Evolutionary conservation across 2,888 invertebrate genomes (phyloP).

Genomic region (Phortica magna): DNA sequence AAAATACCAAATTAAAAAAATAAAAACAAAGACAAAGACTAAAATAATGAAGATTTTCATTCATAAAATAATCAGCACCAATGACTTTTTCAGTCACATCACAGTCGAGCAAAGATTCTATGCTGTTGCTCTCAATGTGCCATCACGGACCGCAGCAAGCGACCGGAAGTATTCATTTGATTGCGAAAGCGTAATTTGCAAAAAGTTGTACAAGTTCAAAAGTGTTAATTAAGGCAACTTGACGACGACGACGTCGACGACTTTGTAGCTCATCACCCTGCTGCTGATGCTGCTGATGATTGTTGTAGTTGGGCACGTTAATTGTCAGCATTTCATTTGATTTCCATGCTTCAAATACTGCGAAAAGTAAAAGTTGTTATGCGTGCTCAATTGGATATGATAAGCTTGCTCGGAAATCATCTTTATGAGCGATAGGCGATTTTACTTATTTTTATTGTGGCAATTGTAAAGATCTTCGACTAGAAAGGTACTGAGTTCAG

Average conservation of each 20-base stretch:
- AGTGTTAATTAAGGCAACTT: conserved; percentile 68
- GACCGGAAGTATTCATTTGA: conserved; percentile 74
- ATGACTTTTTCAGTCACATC: background rate
- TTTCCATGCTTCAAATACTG: conserved; percentile 2
- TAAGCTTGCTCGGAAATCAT: background rate
- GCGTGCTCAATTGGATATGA: background rate
- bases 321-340: conserved; percentile 14
- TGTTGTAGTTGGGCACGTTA: background rate
- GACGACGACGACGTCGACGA: background rate
- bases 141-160: conserved; percentile 25
- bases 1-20: background rate
- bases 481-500: too few species aligned
- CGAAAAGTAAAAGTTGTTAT: background rate
- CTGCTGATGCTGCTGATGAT: background rate
- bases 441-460: background rate
- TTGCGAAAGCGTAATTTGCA: conserved; percentile 62
- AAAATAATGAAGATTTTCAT: conserved; percentile 24
- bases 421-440: background rate
- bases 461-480: too few species aligned
- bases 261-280: too few species aligned
- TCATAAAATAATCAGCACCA: conserved; percentile 27
- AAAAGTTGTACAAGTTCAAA: conserved; percentile 57
- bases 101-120: background rate
- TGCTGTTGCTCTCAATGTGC: conserved; percentile 31
- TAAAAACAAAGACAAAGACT: background rate